Conservation (phyloP, 2,797 vertebrate genomes). For the Todus mexicanus region DNA sequence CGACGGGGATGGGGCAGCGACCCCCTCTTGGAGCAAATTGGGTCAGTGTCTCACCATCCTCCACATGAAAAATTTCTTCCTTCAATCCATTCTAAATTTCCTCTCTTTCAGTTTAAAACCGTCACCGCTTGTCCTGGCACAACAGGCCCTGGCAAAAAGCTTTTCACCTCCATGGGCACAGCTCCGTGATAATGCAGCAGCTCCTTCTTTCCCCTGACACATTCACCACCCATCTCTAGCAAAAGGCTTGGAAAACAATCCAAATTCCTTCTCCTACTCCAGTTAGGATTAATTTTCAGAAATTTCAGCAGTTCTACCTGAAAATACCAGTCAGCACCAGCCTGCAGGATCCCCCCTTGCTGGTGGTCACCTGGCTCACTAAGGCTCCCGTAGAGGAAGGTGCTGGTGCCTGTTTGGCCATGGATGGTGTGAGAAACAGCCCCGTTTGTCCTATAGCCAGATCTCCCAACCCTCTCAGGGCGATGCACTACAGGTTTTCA, state of each 20-base stretch:
- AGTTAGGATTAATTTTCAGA: background rate
- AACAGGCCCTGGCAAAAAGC: background rate
- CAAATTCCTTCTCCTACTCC: background rate
- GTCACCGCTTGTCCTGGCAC: background rate
- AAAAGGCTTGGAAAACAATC: background rate
- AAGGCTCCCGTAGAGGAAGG: background rate
- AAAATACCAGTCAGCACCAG: background rate
- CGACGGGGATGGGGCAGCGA: background rate
- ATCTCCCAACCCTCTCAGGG: fast-evolving
- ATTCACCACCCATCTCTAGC: background rate
- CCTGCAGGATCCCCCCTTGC: background rate
- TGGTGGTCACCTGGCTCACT: background rate
- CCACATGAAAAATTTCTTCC: background rate
- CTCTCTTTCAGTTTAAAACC: background rate
- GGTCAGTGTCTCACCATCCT: background rate
- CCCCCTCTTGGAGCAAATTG: background rate
- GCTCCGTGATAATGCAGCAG: background rate
- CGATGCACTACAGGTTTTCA: background rate
- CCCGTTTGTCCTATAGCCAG: fast-evolving
- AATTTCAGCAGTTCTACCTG: background rate
- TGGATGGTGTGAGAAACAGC: background rate
- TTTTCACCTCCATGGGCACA: background rate
- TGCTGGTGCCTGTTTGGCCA: background rate
- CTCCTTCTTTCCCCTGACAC: background rate
- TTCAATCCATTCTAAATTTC: background rate